Evolutionary conservation across 1,140 invertebrate genomes (phyloP), one percentile per base, ranked within the genome.

Genomic region (Zaprionus davidi): DNA sequence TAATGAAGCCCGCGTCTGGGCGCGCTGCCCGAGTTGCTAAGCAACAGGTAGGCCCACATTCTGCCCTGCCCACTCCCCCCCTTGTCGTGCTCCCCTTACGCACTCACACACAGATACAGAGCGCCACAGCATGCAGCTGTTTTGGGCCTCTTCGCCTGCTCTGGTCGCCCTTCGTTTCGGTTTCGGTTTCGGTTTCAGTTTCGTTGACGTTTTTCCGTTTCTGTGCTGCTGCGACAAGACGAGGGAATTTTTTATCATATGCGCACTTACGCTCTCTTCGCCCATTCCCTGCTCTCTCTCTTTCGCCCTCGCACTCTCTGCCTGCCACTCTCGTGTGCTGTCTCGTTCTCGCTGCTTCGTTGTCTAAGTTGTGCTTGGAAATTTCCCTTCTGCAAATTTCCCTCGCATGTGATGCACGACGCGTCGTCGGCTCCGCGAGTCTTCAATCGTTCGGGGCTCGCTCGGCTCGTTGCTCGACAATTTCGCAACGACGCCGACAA

Each of bases 1-100:
- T 51, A 57, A 66, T 62, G 38, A 71, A 71, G 58, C 63, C 34
- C 60, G 28, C 77, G 71, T 58, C 70, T 64, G 58, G 44, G 28
- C 51, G 55, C 64, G 15, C 55, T 66, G 53, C 76, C 60, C 60
- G 70, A 75, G 84, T 80, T 88, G 84, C 83, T 80, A 83, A 87
- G 83, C 83, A 87, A 87, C 83, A 87, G 83, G 83, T 87, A 87
- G 83, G 84, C 80, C 83, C 77, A 71, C 83, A 77, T 55, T 77
- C 82, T 73, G 58, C 22, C 28, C 24, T 44, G 20, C 34, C 46
- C 22, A 5, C 38, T 71, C 82, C 74, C 53, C 31, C 17, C 15
- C 44, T 5, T 3, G n/a, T 24, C 44, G 51, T 53, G 67, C 56
- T 28, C 34, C n/a, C 15, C n/a, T 44, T n/a, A 11, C 22, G 5